phyloP scores from a whole-genome alignment of 2,113 vertebrate genomes.

The Lophius piscatorius region DNA sequence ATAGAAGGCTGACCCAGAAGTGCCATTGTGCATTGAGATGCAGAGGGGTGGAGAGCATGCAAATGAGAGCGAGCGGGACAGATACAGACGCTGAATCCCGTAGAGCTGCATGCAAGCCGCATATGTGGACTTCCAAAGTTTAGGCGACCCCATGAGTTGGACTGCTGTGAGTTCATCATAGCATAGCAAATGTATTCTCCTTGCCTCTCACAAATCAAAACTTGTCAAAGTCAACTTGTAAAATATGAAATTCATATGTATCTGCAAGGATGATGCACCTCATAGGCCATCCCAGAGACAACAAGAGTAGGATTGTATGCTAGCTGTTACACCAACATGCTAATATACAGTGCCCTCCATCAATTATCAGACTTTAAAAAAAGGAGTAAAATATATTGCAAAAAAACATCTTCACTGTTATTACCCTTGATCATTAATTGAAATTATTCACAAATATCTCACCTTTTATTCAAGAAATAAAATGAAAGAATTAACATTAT shows the following conservation, averaged over 20 bases:
- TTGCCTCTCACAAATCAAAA: background rate
- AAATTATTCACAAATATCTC: too few species aligned
- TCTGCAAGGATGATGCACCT: background rate
- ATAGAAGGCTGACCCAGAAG: constrained; percentile 39
- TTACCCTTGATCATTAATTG: too few species aligned
- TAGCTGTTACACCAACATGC: too few species aligned
- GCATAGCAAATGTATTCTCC: background rate
- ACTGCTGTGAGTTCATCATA: background rate
- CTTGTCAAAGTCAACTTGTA: background rate
- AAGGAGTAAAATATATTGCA: too few species aligned
- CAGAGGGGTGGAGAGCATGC: constrained; percentile 14
- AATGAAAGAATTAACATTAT: too few species aligned
- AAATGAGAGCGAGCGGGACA: constrained; percentile 22
- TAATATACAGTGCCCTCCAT: too few species aligned
- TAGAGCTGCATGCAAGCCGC: background rate
- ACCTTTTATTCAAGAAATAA: too few species aligned
- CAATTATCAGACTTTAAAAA: too few species aligned
- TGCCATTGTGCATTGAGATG: constrained; percentile 31
- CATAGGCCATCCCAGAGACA: background rate
- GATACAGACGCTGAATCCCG: constrained; percentile 2
- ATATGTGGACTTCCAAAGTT: constrained; percentile 3
- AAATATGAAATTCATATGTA: background rate
- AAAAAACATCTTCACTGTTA: too few species aligned
- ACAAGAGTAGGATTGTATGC: background rate
- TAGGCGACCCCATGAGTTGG: background rate